Conservation (phyloP, 2,113 vertebrate species). For the Montifringilla adamsi region DNA sequence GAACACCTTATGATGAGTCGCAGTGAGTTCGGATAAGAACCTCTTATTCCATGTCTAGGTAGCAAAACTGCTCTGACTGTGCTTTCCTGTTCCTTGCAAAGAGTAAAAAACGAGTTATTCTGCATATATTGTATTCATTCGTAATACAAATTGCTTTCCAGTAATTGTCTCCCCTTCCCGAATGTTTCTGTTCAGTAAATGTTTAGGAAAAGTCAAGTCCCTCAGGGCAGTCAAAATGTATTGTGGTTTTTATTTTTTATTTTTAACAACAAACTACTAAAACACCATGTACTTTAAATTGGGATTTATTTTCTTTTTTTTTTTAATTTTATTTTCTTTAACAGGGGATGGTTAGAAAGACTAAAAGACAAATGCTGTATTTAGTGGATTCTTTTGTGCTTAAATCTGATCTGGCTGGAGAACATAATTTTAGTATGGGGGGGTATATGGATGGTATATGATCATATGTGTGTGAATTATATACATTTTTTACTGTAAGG, state of each 20-base stretch:
- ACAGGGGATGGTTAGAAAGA: neutral
- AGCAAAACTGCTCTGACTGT: conserved; percentile 78
- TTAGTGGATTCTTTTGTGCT: conserved; percentile 44
- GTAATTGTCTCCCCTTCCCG: conserved; percentile 55
- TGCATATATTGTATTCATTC: conserved; percentile 68
- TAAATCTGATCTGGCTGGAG: conserved; percentile 24
- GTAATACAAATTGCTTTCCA: conserved; percentile 66
- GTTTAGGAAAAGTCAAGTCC: conserved; percentile 54
- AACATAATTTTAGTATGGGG: neutral
- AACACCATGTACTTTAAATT: neutral
- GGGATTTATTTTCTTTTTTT: neutral
- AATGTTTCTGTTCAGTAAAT: conserved; percentile 68
- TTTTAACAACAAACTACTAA: neutral
- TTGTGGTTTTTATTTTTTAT: neutral
- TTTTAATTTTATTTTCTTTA: neutral
- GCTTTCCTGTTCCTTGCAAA: conserved; percentile 74
- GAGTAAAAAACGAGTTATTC: conserved; percentile 51
- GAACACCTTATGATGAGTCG: conserved; percentile 89
- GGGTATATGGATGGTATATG: neutral
- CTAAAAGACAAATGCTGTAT: conserved; percentile 38
- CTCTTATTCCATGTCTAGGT: conserved; percentile 80
- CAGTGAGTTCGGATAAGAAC: conserved; percentile 85
- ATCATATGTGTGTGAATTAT: neutral
- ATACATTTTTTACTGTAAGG: neutral
- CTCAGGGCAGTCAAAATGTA: conserved; percentile 49